Percentiles rank a stretch among this genome's conserved stretches.
These are phyloP conservation scores for Drosophila tripunctata DNA, from an alignment of 2,888 invertebrate genomes.

Conservation along the genomic window DNA sequence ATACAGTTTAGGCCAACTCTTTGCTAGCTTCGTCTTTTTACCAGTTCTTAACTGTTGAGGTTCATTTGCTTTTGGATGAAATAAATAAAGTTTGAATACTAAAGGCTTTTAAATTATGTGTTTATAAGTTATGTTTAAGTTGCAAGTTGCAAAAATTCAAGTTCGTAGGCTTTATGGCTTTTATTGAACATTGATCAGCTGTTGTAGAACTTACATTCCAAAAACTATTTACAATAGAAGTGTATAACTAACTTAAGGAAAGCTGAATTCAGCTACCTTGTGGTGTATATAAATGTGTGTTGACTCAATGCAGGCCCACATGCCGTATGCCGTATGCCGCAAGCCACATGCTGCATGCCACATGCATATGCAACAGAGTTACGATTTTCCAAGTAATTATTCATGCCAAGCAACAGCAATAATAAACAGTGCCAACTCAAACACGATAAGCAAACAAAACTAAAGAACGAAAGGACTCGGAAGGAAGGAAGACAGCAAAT, in stretches of 20 bases:
- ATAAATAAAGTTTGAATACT: too few relatives aligned
- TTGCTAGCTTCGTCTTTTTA: not conserved
- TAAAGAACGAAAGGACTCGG: conserved; percentile 12
- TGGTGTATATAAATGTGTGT: conserved; percentile 20
- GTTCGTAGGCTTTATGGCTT: too few relatives aligned
- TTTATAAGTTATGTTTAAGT: too few relatives aligned
- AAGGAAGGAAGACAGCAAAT: not conserved
- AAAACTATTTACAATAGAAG: too few relatives aligned
- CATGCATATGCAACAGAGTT: conserved; percentile 40
- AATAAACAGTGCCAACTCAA: conserved; percentile 53
- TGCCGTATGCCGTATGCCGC: conserved; percentile 9
- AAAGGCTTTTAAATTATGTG: too few relatives aligned
- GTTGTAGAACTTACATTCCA: too few relatives aligned
- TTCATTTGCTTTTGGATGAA: too few relatives aligned
- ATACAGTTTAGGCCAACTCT: not conserved
- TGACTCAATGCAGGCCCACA: conserved; percentile 33
- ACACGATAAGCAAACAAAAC: conserved; percentile 48
- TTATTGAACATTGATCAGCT: too few relatives aligned
- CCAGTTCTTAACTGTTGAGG: not conserved
- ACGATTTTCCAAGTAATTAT: conserved; percentile 69
- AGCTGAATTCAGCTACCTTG: too few relatives aligned
- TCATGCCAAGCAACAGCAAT: conserved; percentile 48
- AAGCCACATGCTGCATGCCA: conserved; percentile 11
- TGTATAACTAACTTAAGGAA: too few relatives aligned
- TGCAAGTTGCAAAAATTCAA: too few relatives aligned